A percentile compares a stretch with the other conserved stretches of the same genome.
These are phyloP conservation scores for Acanthoscelides obtectus DNA, from an alignment of 2,888 invertebrate genomes.

Conservation along the genomic window DNA sequence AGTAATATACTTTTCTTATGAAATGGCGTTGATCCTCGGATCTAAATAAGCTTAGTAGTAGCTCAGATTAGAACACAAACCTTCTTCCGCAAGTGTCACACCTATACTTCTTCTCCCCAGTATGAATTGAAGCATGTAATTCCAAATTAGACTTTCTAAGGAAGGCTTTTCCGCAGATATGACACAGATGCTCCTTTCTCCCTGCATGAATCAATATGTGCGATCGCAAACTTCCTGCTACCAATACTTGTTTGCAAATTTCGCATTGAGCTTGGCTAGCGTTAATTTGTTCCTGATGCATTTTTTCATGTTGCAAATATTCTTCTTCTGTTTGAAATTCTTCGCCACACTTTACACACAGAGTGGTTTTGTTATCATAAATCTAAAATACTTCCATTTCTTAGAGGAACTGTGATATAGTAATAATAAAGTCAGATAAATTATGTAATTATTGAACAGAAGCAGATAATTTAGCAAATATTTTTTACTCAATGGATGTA, in stretches of 20 bases:
- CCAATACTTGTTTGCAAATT: slow-evolving; percentile 17
- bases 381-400: slow-evolving; percentile 4
- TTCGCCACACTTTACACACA: neutral
- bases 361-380: neutral
- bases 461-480: no score
- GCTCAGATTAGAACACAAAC: slow-evolving; percentile 17
- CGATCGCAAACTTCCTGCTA: slow-evolving; percentile 22
- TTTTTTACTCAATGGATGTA: no score
- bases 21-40: neutral
- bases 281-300: neutral
- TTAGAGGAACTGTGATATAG: no score
- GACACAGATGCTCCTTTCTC: slow-evolving; percentile 27
- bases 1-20: neutral
- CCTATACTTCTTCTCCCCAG: slow-evolving; percentile 32
- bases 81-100: slow-evolving; percentile 33
- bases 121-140: slow-evolving; percentile 29
- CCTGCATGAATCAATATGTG: slow-evolving; percentile 27
- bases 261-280: slow-evolving; percentile 6
- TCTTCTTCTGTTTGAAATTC: neutral
- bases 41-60: no score
- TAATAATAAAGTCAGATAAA: no score
- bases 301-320: neutral
- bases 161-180: slow-evolving; percentile 29
- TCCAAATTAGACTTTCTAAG: slow-evolving; percentile 26
- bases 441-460: no score